Base-by-base conservation (phyloP, 2,113 vertebrate genomes). In the Brachirus orientalis region DNA sequence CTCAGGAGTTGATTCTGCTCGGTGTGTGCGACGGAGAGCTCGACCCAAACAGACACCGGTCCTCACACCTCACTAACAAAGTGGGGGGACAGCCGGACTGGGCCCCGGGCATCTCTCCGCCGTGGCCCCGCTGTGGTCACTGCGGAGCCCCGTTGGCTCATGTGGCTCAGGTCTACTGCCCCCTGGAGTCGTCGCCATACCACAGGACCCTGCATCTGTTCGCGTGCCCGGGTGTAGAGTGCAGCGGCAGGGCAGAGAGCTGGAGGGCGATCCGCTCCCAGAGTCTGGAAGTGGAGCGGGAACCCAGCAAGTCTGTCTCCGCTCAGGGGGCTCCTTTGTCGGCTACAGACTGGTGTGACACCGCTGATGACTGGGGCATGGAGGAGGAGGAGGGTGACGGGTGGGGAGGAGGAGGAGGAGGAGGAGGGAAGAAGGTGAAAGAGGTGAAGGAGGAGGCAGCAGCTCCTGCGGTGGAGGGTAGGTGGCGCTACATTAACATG, bases 21-120 rank as follows among this genome's bases (percentile, higher is more conserved):
- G 92, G 92, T 18, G 7, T 91, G 47, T 82, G 79, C 64, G 92
- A 93, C 2, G 91, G 82, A 18, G 68, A 80, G 3, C 8, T 91
- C 1, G 85, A 90, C 36, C 1, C 61, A 0, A 61, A 51, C 3
- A 22, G 52, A 7, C 8, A 83, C 40, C 43, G 1, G 0, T 45
- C 83, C 10, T 79, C 80, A 0, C 86, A 53, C 38, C 48, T 79
- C n/a, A 92, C 84, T 8, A 93, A 89, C 69, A 93, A 93, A 37
- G 63, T 90, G 1, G 92, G 92, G 2, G 92, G 88, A 0, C 18
- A 0, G 2, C 86, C 90, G 65, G 82, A 91, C 72, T 74, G 73
- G 63, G 1, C 17, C 0, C 75, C 86, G 0, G 18, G 0, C 3
- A 0, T 68, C 7, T 14, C 36, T 1, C 33, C 10, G 0, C 20